Conservation (phyloP, 2,888 invertebrate species). For the Phyllotreta striolata region DNA sequence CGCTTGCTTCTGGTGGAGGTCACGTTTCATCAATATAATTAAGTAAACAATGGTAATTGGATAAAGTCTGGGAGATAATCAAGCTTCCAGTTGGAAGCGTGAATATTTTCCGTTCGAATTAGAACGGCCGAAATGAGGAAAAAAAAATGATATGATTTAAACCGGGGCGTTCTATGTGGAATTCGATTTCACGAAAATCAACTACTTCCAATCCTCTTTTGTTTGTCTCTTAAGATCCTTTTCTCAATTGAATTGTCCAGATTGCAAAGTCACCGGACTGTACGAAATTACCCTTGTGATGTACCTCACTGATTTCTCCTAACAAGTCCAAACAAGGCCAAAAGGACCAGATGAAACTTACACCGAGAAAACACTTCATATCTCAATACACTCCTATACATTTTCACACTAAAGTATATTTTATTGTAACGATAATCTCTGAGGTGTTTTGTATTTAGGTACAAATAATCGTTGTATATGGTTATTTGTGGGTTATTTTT, state of each 20-base stretch:
- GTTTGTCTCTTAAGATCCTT: constrained; percentile 24
- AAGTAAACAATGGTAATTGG: constrained; percentile 30
- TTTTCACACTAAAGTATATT: no score
- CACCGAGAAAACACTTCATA: neutral
- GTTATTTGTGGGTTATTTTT: no score
- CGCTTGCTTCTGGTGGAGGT: constrained; percentile 20
- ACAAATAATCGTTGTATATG: no score
- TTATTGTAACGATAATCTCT: no score
- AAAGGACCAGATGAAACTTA: constrained; percentile 28
- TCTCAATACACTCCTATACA: no score
- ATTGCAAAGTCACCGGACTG: constrained; percentile 29
- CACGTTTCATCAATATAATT: constrained; percentile 30
- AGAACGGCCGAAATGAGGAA: no score
- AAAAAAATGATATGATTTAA: no score
- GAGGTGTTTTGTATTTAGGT: no score
- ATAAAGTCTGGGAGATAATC: constrained; percentile 26
- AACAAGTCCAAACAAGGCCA: constrained; percentile 47
- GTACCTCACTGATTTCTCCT: constrained; percentile 45
- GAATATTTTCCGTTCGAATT: neutral
- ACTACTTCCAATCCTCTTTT: constrained; percentile 16
- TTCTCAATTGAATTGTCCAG: constrained; percentile 30
- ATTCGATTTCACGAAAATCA: constrained; percentile 13
- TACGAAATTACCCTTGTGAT: constrained; percentile 28
- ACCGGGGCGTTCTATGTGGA: neutral
- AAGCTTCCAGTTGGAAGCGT: constrained; percentile 16